Conservation (phyloP, 2,797 vertebrate genomes). For the Helarctos malayanus region DNA sequence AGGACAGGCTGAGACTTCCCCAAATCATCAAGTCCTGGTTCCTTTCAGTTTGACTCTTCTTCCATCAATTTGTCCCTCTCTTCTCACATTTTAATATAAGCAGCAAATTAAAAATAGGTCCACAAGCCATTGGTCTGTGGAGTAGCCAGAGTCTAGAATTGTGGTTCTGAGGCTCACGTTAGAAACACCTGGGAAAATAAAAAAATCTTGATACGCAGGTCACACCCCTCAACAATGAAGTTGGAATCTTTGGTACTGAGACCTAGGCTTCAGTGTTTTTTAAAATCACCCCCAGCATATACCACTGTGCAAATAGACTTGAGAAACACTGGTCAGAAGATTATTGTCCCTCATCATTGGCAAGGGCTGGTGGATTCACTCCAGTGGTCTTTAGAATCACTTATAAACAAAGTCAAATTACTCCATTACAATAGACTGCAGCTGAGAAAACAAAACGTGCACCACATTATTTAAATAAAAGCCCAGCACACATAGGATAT, state of each 20-base stretch:
- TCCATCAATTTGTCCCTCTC: neutral
- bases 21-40: neutral
- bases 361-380: conserved; percentile 54
- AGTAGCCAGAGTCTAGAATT: neutral
- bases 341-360: conserved; percentile 35
- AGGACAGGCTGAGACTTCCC: neutral
- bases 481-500: conserved; percentile 19
- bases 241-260: neutral
- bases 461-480: conserved; percentile 73
- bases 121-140: neutral
- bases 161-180: neutral
- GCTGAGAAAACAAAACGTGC: conserved; percentile 80
- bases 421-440: conserved; percentile 67
- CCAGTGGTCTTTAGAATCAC: conserved; percentile 65
- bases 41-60: neutral
- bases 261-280: neutral
- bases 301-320: neutral
- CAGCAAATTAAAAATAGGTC: neutral
- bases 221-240: conserved; percentile 19
- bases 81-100: neutral
- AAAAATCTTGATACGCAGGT: neutral
- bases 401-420: conserved; percentile 70
- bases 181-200: neutral
- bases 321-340: conserved; percentile 54
- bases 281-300: neutral